Evolutionary conservation across 2,888 invertebrate genomes (phyloP), one percentile per base, ranked within the genome.

Genomic region (Mantis religiosa): DNA sequence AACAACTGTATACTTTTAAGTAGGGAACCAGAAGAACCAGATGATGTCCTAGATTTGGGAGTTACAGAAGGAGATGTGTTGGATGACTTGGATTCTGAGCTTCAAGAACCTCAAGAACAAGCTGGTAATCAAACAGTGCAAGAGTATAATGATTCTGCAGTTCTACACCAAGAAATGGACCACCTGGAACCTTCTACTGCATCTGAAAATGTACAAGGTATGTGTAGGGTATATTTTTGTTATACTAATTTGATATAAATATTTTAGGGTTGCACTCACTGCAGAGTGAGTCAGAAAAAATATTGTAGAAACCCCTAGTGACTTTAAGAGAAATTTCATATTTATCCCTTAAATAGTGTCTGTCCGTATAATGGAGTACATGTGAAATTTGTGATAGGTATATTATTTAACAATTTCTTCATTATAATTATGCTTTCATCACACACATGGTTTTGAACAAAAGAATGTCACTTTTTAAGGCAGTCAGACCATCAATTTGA

Each of bases 41-140:
- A 93, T 90, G 93, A 93, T 92, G 92, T 93, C 88, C 92, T 93
- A 92, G 93, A 93, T 91, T 92, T 93, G 91, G 93, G 93, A 91
- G 93, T 93, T 85, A 93, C 93, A 90, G 93, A 93, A 91, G 92
- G 92, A 27, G 87, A 87, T 82, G 87, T 14, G 89, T 92, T 93
- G 91, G 90, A 90, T 54, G 92, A 92, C 91, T 92, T 93, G 92
- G 93, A 93, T 90, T 88, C 88, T 4, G 89, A 89, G 82, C 54
- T 88, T 4, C 89, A 89, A 28, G 89, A 89, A 30, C 28, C 87
- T 14, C 86, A 86, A 28, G 86, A 86, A 20, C 27, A 27, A 20
- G 27, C 28, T 15, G 71, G 86, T 12, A 28, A 15, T 15, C 27
- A 87, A 82, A 34, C 25, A 20, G 28, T 82, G 25, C 15, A 87